phyloP scores from a whole-genome alignment of 2,888 invertebrate species.

The Agrochola litura region DNA sequence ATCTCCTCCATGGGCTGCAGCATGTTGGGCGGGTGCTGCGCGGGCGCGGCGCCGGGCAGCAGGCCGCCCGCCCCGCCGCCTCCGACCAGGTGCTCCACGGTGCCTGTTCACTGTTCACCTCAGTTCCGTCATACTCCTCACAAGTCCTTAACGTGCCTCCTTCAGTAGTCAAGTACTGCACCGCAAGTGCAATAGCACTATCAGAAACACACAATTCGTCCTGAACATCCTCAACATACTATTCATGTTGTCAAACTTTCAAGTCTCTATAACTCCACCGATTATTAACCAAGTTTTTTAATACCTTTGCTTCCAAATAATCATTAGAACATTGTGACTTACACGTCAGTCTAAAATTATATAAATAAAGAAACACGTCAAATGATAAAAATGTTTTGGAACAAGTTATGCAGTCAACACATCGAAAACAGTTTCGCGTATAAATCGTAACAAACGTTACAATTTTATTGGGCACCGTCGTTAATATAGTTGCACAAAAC shows the following conservation, averaged over 20 bases:
- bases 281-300: conserved; percentile 45
- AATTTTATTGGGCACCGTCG: conserved; percentile 30
- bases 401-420: conserved; percentile 79
- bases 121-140: conserved; percentile 78
- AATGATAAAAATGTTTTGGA: conserved; percentile 81
- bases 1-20: conserved; percentile 92
- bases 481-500: conserved; percentile 17
- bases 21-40: conserved; percentile 92
- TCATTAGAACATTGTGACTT: conserved; percentile 58
- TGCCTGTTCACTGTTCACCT: conserved; percentile 82
- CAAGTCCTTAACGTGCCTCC: conserved; percentile 66
- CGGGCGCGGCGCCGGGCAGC: conserved; percentile 91
- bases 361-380: conserved; percentile 72
- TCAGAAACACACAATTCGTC: conserved; percentile 83
- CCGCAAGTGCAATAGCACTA: conserved; percentile 81
- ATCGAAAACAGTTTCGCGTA: conserved; percentile 62
- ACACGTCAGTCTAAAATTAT: conserved; percentile 66
- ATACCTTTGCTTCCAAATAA: conserved; percentile 33
- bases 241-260: conserved; percentile 80
- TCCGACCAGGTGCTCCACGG: conserved; percentile 95
- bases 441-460: conserved; percentile 35
- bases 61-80: conserved; percentile 93
- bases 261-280: conserved; percentile 57
- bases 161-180: conserved; percentile 83
- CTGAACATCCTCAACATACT: conserved; percentile 80